Conservation (phyloP, 2,113 vertebrate genomes). For the Microcebus jonahi region DNA sequence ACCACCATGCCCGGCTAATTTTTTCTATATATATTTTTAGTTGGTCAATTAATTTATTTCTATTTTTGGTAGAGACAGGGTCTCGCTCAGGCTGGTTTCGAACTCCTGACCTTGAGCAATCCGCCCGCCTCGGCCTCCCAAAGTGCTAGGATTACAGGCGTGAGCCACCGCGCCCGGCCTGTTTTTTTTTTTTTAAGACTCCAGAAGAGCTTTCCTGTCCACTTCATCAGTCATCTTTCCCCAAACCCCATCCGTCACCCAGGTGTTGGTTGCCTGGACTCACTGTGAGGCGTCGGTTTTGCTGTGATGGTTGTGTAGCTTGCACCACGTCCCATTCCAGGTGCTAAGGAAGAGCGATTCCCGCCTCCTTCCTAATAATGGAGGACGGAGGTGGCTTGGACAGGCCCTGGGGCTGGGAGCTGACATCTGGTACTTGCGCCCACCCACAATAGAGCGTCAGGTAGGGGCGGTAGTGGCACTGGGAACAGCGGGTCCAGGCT, state of each 20-base stretch:
- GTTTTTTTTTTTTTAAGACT: neutral
- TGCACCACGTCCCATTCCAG: fast-evolving
- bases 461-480: fast-evolving
- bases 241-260: neutral
- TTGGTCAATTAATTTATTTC: too few species aligned
- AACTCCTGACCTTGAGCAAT: too few species aligned
- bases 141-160: too few species aligned
- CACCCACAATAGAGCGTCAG: neutral
- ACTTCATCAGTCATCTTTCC: neutral
- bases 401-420: neutral
- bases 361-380: neutral
- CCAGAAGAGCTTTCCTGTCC: neutral
- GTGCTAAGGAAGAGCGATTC: neutral
- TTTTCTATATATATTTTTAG: too few species aligned
- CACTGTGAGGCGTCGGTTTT: fast-evolving
- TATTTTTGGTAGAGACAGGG: too few species aligned
- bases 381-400: neutral
- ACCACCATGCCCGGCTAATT: too few species aligned
- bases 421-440: neutral
- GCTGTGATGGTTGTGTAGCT: neutral
- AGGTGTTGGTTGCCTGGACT: neutral
- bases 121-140: too few species aligned
- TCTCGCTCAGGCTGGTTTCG: too few species aligned
- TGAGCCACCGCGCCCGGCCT: too few species aligned
- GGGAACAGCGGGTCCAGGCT: fast-evolving